Base-by-base conservation (phyloP, 1,140 invertebrate genomes). In the Halesus radiatus region DNA sequence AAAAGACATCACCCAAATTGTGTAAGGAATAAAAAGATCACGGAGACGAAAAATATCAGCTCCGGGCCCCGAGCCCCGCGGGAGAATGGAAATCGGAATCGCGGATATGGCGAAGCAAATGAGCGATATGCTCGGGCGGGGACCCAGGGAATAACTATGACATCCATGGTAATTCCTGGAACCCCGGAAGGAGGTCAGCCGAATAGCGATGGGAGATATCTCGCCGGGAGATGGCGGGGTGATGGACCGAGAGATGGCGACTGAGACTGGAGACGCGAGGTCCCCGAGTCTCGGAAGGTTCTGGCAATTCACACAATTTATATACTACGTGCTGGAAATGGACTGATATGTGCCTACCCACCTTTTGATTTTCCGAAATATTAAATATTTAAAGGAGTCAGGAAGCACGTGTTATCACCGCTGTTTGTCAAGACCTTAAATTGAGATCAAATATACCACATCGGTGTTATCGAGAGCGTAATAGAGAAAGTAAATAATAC, bases 1-100 rank as follows among this genome's bases (percentile, higher is more conserved):
- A 76, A 66, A 62, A 64, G 56, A 62, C 75, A 76, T 76, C 56
- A 20, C 18, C 52, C 60, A 66, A 76, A 76, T 76, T 76, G 60
- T 64, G 60, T 32, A 26, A 62, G 75, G 45, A 66, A 64, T 58
- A 58, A 76, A 64, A 76, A 76, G 58, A 76, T 52, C 74, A 64
- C 56, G 13, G 20, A 62, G 58, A 64, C 32, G 45, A 50, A 50
- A 64, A 76, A 64, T 76, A 50, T 58, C 56, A 16, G 56, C 32
- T 50, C 37, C 1, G 22, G 32, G 75, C 26, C 5, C 29, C n/a
- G 74, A 23, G 8, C 20, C 37, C 75, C 32, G 56, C 56, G 75
- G 58, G 72, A 53, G 70, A 58, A 37, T 60, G 72, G 72, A 56
- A 75, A 75, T 75, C 16, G 13, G 72, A 29, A 37, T 29, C 72